Evolutionary conservation across 2,797 vertebrate genomes (phyloP), one percentile per base, ranked within the genome.

Genomic region (Ambastaia sidthimunki): DNA sequence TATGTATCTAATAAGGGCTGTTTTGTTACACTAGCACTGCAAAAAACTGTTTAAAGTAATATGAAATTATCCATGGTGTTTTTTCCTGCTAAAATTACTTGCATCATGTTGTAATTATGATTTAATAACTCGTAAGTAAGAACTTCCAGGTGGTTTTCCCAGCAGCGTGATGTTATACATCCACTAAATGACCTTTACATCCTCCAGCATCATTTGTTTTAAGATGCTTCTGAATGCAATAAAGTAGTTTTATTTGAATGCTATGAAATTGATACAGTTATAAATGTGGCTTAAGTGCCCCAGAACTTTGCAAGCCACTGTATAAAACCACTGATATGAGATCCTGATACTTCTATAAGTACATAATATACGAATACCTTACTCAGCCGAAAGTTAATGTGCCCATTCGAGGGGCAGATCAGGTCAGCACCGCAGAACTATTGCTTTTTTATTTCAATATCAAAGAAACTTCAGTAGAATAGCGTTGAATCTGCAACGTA

Each of bases 371-470:
- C 34, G 66, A 62, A 48, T 31, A 19, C 23, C 37, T 59, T 59
- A 28, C 65, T 57, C 54, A 52, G 55, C 41, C 66, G 50, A 60
- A 50, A 70, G 15, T 23, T 69, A 74, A 48, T 74, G 44, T 65
- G 59, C 47, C 57, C 57, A n/a, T 65, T 28, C 37, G 15, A 68
- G 50, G 48, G 57, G 44, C 16, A 31, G 34, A 73, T 66, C 52
- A 60, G 52, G 21, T 71, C 25, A 41, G 62, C 55, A 23, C 65
- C 37, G 66, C 28, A 68, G 71, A 80, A 44, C 19, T 50, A 52
- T 57, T 81, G 54, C 67, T 28, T 44, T 74, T 80, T 37, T 52
- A n/a, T 50, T 47, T 19, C 21, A 65, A 57, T 50, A 80, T 70
- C 15, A 54, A 13, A 1, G 34, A 37, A 62, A 52, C 55, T 4